Percentiles rank a stretch among this genome's conserved stretches.
phyloP scores from a whole-genome alignment of 2,888 invertebrate species.

The Meteorus colon region DNA sequence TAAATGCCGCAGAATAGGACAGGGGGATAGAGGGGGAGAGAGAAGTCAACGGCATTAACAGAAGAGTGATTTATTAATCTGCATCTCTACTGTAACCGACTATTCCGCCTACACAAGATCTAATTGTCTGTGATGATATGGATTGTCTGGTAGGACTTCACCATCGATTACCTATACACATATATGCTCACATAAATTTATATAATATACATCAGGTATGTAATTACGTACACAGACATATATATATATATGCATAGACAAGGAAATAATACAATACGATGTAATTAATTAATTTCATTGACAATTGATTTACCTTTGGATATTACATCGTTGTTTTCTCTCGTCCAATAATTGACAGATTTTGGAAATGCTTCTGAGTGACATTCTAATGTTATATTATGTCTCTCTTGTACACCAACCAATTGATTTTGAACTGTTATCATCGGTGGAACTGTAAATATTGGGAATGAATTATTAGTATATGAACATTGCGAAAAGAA shows the following conservation, averaged over 20 bases:
- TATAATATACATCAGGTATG: background rate
- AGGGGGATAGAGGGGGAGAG: slow-evolving; percentile 13
- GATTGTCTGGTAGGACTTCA: slow-evolving; percentile 40
- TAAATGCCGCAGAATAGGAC: slow-evolving; percentile 11
- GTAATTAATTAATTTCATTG: background rate
- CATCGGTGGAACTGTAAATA: slow-evolving; percentile 84
- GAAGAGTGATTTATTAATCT: slow-evolving; percentile 51
- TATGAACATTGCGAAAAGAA: background rate
- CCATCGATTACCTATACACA: slow-evolving; percentile 13
- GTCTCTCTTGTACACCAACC: slow-evolving; percentile 85
- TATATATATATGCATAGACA: background rate
- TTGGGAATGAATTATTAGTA: background rate
- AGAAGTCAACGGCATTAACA: slow-evolving; percentile 50
- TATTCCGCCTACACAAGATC: slow-evolving; percentile 46
- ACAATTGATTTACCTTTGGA: slow-evolving; percentile 79
- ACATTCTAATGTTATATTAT: slow-evolving; percentile 85
- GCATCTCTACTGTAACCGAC: slow-evolving; percentile 29
- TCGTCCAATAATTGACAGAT: slow-evolving; percentile 90
- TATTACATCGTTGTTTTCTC: slow-evolving; percentile 83
- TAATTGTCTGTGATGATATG: slow-evolving; percentile 57
- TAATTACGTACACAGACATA: background rate
- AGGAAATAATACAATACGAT: background rate
- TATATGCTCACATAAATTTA: background rate
- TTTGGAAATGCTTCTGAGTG: slow-evolving; percentile 90
- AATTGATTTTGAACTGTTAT: slow-evolving; percentile 89